Evolutionary conservation across 2,888 invertebrate genomes (phyloP).

Genomic region (Cephus pygmeus): DNA sequence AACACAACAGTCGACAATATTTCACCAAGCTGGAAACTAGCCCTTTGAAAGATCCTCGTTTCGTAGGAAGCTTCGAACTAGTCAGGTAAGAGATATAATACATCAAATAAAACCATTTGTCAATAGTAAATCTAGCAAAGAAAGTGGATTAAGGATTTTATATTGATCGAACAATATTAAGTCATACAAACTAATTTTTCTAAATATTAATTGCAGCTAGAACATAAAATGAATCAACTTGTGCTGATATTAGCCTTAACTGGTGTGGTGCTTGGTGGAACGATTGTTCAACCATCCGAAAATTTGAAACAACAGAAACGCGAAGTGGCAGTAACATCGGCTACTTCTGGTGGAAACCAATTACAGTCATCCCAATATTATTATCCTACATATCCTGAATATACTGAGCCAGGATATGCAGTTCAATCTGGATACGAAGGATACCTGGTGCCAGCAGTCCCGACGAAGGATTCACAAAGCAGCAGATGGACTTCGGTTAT

Average conservation of each 20-base stretch:
- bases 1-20: too few relatives aligned
- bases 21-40: too few relatives aligned
- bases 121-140: slow-evolving; percentile 8
- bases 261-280: slow-evolving; percentile 24
- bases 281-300: slow-evolving; percentile 21
- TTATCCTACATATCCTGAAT: slow-evolving; percentile 42
- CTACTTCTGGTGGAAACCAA: background rate
- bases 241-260: slow-evolving; percentile 23
- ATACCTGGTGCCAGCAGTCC: slow-evolving; percentile 31
- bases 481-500: slow-evolving; percentile 29
- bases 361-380: slow-evolving; percentile 20
- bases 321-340: background rate
- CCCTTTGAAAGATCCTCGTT: too few relatives aligned
- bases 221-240: slow-evolving; percentile 25
- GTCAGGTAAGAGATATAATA: too few relatives aligned
- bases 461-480: slow-evolving; percentile 6
- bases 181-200: background rate
- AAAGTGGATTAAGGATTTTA: slow-evolving; percentile 3
- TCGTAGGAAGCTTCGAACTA: too few relatives aligned
- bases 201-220: background rate
- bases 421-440: slow-evolving; percentile 43
- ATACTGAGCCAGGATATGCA: slow-evolving; percentile 31
- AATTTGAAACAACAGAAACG: background rate
- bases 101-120: too few relatives aligned
- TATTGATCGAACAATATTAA: background rate